phyloP scores from a whole-genome alignment of 2,797 vertebrate species.

The Protosalanx chinensis region DNA sequence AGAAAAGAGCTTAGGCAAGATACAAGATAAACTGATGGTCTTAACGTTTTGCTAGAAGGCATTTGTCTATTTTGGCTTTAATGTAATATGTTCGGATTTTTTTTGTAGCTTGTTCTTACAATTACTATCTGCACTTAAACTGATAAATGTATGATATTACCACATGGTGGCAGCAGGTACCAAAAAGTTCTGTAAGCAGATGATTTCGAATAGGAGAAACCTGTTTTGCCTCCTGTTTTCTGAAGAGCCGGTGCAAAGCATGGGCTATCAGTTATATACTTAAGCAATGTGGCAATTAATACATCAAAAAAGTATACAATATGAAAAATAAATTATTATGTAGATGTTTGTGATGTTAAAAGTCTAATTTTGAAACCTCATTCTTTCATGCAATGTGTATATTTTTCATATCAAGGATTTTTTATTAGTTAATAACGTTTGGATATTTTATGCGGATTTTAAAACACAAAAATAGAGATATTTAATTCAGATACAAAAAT shows the following conservation, averaged over 20 bases:
- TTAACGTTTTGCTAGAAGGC: no score
- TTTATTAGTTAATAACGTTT: not conserved
- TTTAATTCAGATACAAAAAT: not conserved
- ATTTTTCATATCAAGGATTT: not conserved
- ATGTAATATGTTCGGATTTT: no score
- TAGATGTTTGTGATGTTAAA: not conserved
- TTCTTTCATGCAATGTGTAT: not conserved
- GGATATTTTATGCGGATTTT: not conserved
- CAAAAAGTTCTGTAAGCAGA: not conserved
- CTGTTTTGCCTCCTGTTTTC: not conserved
- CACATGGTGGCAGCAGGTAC: conserved; percentile 53
- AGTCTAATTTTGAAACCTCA: not conserved
- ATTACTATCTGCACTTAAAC: not conserved
- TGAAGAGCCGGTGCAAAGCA: conserved; percentile 2
- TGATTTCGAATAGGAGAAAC: not conserved
- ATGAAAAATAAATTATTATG: not conserved
- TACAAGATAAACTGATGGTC: no score
- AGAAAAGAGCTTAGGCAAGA: no score
- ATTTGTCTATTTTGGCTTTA: no score
- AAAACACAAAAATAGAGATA: not conserved
- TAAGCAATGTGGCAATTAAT: not conserved
- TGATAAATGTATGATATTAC: not conserved
- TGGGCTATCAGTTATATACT: not conserved
- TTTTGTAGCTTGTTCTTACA: no score
- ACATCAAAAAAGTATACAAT: not conserved